Evolutionary conservation across 2,797 vertebrate species (phyloP), one percentile per base, ranked within the genome.

Genomic region (Synanceia verrucosa): DNA sequence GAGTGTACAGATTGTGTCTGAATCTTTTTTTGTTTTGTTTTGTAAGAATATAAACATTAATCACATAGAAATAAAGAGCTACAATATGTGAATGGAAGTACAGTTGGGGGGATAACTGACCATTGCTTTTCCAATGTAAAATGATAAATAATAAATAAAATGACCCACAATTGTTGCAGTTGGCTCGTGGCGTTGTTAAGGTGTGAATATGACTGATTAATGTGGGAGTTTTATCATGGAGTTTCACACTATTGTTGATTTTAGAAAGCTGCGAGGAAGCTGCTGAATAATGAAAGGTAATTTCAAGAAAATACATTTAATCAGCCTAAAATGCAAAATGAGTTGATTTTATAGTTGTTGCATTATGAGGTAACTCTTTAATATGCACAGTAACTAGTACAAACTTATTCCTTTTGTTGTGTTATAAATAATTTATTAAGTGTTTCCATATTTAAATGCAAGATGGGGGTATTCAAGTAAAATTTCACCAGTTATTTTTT

Each of bases 121-220:
- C 55, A 78, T 91, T 93, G 85, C 76, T 94, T 91, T 93, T 94
- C 90, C 88, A 93, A 86, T 94, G 92, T 95, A 92, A 94, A 93
- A 93, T 93, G 78, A 89, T 82, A 84, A 90, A 89, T 82, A 84
- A 90, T 91, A 91, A 93, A 93, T 88, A 76, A 89, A 89, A 90
- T 89, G 73, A 89, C 83, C 70, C 72, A 88, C 71, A 76, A 74
- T 81, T 79, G 81, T 65, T 71, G 43, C 56, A 60, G 63, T 82
- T 39, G 41, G 41, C 64, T 76, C 33, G 46, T 69, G 36, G 13
- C 23, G 59, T 57, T 1, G 4, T 5, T 14, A 2, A 13, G 24
- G 31, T 73, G 37, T 60, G 39, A 70, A 46, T 31, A 13, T 34
- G 29, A 7, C 6, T 12, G 33, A 23, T 13, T 2, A 36, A 57